These are phyloP conservation scores for Nomada ruficornis DNA, from an alignment of 2,888 invertebrate genomes.

Conservation along the genomic window DNA sequence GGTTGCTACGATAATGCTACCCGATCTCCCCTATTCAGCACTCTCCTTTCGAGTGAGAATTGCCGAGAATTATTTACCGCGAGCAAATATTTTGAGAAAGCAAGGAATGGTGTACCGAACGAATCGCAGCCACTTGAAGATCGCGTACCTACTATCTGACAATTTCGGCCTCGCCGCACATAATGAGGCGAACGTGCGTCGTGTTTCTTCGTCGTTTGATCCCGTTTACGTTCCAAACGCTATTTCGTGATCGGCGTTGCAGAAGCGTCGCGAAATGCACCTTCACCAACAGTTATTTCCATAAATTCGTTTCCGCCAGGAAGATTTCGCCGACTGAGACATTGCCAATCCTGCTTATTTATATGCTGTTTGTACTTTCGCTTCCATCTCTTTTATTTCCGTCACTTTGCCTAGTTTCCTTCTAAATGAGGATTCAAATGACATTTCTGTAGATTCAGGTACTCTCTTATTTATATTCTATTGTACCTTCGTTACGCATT, in stretches of 20 bases:
- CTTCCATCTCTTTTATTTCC: slow-evolving; percentile 18
- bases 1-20: not conserved
- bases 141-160: not conserved
- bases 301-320: slow-evolving; percentile 30
- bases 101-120: not conserved
- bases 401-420: not conserved
- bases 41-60: not conserved
- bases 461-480: not conserved
- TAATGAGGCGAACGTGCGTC: slow-evolving; percentile 6
- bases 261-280: slow-evolving; percentile 27
- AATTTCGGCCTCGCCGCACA: not conserved
- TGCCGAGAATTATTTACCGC: not conserved
- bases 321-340: slow-evolving; percentile 34
- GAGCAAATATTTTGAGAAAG: slow-evolving; percentile 24
- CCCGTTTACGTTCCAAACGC: not conserved
- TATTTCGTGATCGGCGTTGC: not conserved
- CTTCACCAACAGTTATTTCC: slow-evolving; percentile 31
- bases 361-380: slow-evolving; percentile 32
- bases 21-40: not conserved
- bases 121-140: not conserved
- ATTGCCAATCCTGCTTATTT: slow-evolving; percentile 38
- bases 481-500: not conserved
- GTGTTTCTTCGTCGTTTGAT: not conserved
- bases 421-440: slow-evolving; percentile 13
- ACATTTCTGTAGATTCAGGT: not conserved